Percentiles rank a stretch among this genome's conserved stretches.
Conservation (phyloP, 2,113 vertebrate species). For the Elephas maximus region DNA sequence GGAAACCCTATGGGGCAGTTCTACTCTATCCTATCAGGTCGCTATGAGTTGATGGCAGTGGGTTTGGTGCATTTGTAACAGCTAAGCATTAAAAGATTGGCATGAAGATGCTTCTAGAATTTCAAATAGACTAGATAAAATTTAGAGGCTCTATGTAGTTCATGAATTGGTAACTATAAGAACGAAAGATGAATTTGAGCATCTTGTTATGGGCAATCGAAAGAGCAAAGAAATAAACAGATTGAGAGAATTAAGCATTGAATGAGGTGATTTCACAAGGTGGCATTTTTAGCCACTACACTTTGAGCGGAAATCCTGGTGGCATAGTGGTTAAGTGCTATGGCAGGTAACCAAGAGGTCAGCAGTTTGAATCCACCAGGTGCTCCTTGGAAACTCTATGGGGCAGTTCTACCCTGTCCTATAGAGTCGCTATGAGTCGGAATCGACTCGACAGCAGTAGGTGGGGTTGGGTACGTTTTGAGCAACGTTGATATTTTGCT, state of each 20-base stretch:
- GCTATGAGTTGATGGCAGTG: too few species aligned
- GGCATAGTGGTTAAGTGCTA: too few species aligned
- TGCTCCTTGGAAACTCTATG: too few species aligned
- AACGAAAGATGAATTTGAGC: slow-evolving; percentile 58
- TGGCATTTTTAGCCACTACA: slow-evolving; percentile 20
- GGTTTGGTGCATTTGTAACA: not conserved
- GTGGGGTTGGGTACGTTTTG: not conserved
- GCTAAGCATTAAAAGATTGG: not conserved
- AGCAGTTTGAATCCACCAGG: too few species aligned
- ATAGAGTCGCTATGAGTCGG: too few species aligned
- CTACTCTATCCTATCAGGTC: too few species aligned
- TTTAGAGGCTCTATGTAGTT: not conserved
- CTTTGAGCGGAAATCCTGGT: not conserved
- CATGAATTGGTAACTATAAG: slow-evolving; percentile 27
- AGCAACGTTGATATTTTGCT: slow-evolving; percentile 49
- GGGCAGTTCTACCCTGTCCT: too few species aligned
- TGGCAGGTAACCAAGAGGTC: too few species aligned
- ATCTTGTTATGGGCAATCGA: slow-evolving; percentile 4
- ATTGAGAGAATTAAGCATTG: not conserved
- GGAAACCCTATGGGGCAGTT: too few species aligned
- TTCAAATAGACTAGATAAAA: slow-evolving; percentile 18
- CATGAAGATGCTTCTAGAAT: not conserved
- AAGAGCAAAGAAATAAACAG: slow-evolving; percentile 53
- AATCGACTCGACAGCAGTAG: too few species aligned
- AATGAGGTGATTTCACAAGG: slow-evolving; percentile 49